Evolutionary conservation across 2,113 vertebrate species (phyloP), one percentile per base, ranked within the genome.

Genomic region (Tyrannus savana): DNA sequence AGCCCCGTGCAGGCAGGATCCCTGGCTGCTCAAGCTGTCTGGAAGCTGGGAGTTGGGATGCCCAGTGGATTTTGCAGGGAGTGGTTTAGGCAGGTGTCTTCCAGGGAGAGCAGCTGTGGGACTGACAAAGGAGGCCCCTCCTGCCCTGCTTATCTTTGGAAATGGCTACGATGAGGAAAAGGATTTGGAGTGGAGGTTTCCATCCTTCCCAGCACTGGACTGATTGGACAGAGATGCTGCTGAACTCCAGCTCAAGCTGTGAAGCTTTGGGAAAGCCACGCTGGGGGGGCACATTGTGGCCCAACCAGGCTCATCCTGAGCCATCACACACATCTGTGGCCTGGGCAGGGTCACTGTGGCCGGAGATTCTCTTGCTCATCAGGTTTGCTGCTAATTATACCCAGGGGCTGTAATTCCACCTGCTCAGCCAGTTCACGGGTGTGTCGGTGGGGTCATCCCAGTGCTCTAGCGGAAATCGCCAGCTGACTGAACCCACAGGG

Each of bases 141-240:
- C n/a, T 4, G 4, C 30, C 50, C 18, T 4, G 2, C 3, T 69
- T 30, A 18, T 25, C 33, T 74, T 19, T 19, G 14, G 60, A 55
- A 55, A 24, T 24, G 55, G 55, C 42, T 68, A 14, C 4, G 10
- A 24, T 39, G 53, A 37, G 49, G n/a, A 44, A 23, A 30, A 47
- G 35, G 28, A 19, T n/a, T 56, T 19, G 73, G 33, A 31, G 17
- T 0, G 6, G 47, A 9, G 23, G 8, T n/a, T 74, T 31, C 16
- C 2, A 5, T 60, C 52, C n/a, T 77, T 72, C 52, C 39, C 64
- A 41, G 31, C 0, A 0, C 53, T 19, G 10, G 23, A 7, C 11
- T 74, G 49, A 5, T 9, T 7, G 22, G 19, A 5, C n/a, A 60
- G 30, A 22, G 41, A 2, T 42, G 77, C 62, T 87, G 56, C 69